A percentile compares a stretch with the other conserved stretches of the same genome.
phyloP scores from a whole-genome alignment of 2,797 vertebrate species.

The Glyptemys insculpta region DNA sequence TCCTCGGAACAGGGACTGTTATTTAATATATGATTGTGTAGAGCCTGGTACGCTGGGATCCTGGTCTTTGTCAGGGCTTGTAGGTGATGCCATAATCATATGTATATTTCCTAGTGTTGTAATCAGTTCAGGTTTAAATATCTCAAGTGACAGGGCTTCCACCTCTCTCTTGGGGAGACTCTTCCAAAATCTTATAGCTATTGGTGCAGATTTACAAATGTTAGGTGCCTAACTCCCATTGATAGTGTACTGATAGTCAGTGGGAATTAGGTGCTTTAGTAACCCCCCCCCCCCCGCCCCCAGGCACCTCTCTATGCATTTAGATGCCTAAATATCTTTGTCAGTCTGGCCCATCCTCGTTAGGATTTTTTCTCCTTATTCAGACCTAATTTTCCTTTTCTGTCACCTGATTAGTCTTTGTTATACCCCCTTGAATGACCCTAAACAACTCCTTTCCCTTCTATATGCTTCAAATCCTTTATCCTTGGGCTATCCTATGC shows the following conservation, averaged over 20 bases:
- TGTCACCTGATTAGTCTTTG: neutral
- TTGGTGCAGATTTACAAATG: neutral
- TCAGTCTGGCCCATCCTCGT: neutral
- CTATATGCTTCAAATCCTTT: neutral
- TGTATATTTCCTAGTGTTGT: neutral
- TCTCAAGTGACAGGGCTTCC: neutral
- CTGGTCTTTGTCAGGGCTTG: neutral
- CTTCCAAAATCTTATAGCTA: neutral
- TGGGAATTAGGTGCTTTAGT: neutral
- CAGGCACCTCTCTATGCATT: neutral
- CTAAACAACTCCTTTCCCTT: neutral
- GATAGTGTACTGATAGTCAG: neutral
- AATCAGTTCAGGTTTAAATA: neutral
- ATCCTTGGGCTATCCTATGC: neutral
- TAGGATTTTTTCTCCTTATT: neutral
- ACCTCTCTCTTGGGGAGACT: neutral
- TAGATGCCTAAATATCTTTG: neutral
- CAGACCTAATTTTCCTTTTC: neutral
- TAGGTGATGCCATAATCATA: neutral
- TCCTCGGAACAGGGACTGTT: neutral
- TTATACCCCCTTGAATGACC: neutral
- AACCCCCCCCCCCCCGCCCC: too few relatives aligned
- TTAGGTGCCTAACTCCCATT: neutral
- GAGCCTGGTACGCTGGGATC: neutral
- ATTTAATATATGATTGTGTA: neutral